phyloP scores from a whole-genome alignment of 2,888 invertebrate species.

The Gymnosoma rotundatum region DNA sequence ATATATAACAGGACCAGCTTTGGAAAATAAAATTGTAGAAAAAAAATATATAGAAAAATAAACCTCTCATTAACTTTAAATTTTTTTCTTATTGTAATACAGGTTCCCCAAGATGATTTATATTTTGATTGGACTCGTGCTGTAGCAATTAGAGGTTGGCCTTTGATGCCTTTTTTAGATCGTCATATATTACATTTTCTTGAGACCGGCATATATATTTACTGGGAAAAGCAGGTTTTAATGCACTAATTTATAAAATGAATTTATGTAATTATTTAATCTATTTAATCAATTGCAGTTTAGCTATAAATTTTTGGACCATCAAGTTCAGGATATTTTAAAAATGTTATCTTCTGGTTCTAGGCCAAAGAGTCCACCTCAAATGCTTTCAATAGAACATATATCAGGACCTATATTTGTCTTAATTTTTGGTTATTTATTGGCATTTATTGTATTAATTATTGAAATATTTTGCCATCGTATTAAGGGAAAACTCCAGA shows the following conservation, averaged over 20 bases:
- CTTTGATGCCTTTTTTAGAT: constrained; percentile 77
- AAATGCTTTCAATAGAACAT: constrained; percentile 76
- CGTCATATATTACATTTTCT: constrained; percentile 76
- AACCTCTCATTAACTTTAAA: no score
- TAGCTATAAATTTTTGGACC: constrained; percentile 75
- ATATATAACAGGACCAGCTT: constrained; percentile 75
- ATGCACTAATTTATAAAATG: neutral
- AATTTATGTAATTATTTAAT: neutral
- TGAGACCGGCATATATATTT: constrained; percentile 78
- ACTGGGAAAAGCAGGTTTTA: constrained; percentile 78
- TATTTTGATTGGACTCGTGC: constrained; percentile 80
- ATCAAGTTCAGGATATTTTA: constrained; percentile 76
- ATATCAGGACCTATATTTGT: constrained; percentile 79
- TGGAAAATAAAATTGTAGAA: constrained; percentile 77
- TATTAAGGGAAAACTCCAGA: neutral
- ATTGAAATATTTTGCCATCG: constrained; percentile 72
- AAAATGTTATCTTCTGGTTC: constrained; percentile 74
- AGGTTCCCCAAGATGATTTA: constrained; percentile 79
- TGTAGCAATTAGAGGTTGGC: constrained; percentile 80
- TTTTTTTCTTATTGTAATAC: neutral
- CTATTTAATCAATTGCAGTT: constrained; percentile 64
- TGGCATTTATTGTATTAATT: constrained; percentile 74
- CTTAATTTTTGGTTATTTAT: constrained; percentile 75
- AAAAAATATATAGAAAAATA: neutral
- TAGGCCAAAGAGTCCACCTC: constrained; percentile 74